These are phyloP conservation scores for Atopsyche davidsoni DNA, from an alignment of 1,140 invertebrate genomes.

Conservation along the genomic window DNA sequence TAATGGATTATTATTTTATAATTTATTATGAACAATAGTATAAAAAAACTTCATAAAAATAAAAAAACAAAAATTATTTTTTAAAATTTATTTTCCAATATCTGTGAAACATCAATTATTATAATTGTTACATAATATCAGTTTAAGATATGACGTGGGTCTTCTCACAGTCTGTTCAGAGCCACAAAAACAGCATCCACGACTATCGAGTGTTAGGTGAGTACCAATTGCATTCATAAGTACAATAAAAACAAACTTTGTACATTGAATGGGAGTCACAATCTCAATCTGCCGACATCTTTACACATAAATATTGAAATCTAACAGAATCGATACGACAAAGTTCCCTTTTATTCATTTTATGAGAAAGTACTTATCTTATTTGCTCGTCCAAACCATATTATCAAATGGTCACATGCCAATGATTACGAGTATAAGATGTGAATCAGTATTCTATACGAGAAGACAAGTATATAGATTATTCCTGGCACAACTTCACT, in stretches of 20 bases:
- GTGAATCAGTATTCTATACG: too few relatives aligned
- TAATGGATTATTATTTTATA: background rate
- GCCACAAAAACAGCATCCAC: slow-evolving; percentile 1
- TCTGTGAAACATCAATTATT: slow-evolving; percentile 20
- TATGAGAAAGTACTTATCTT: too few relatives aligned
- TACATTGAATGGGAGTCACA: too few relatives aligned
- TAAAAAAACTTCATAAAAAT: background rate
- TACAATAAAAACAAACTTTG: background rate
- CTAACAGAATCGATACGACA: too few relatives aligned
- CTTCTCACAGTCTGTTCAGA: background rate
- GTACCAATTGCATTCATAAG: background rate
- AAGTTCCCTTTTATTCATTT: too few relatives aligned
- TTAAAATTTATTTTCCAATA: slow-evolving; percentile 17
- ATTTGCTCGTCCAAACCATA: too few relatives aligned
- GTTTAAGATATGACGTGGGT: slow-evolving; percentile 13
- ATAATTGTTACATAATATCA: slow-evolving; percentile 16
- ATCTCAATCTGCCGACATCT: too few relatives aligned
- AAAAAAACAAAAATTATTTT: slow-evolving; percentile 2
- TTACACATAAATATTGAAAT: too few relatives aligned
- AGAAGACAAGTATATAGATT: too few relatives aligned
- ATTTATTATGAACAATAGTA: background rate
- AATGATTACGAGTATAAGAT: too few relatives aligned
- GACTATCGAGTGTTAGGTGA: background rate
- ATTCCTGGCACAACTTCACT: too few relatives aligned
- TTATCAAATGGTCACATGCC: too few relatives aligned